These are phyloP conservation scores for Rattus norvegicus DNA, from an alignment of 2,113 vertebrate genomes.

Conservation along the genomic window GRCr8 NC_086025.1:58003501-58004000, in stretches of 20 bases:
- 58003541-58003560: neutral
- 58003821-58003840: no score
- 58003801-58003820: neutral
- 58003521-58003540: neutral
- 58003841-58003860: no score
- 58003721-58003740: conserved; percentile 15
- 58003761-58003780: neutral
- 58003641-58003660: neutral
- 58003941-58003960: neutral
- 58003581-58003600: neutral
- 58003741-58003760: no score
- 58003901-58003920: neutral
- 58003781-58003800: neutral
- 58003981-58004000: neutral
- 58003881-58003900: neutral
- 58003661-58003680: neutral
- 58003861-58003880: neutral
- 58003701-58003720: neutral
- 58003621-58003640: neutral
- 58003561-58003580: neutral
- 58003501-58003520: neutral
- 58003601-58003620: conserved; percentile 29
- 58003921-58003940: neutral
- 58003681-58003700: neutral
- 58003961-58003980: neutral